Percentiles rank a stretch among this genome's conserved stretches.
Evolutionary conservation across 2,888 invertebrate genomes (phyloP).

Genomic region (Candidula unifasciata): DNA sequence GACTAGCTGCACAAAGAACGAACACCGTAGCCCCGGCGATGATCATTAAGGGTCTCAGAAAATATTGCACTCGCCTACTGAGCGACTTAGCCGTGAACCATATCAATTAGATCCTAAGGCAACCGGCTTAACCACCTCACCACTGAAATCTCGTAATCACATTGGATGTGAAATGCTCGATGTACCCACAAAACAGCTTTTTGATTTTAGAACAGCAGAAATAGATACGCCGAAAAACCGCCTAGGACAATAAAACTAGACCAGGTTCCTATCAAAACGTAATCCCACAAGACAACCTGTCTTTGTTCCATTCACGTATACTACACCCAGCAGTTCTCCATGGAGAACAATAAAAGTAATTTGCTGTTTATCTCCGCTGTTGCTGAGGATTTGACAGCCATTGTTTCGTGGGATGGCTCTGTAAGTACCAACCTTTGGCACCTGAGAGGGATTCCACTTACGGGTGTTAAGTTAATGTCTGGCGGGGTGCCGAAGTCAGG

Average conservation of each 20-base stretch:
- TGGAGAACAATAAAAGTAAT: background rate
- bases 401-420: slow-evolving; percentile 3
- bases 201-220: too few species aligned
- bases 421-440: slow-evolving; percentile 9
- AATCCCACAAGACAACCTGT: background rate
- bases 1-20: too few species aligned
- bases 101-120: too few species aligned
- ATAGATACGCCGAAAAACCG: background rate
- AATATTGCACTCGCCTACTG: too few species aligned
- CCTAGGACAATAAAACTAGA: too few species aligned
- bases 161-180: too few species aligned
- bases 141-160: too few species aligned
- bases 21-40: too few species aligned
- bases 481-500: background rate
- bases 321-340: background rate
- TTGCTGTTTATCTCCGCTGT: background rate
- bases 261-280: background rate
- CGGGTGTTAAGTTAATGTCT: background rate
- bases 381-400: background rate
- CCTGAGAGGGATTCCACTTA: slow-evolving; percentile 8
- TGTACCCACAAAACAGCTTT: too few species aligned
- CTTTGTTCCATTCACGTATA: background rate
- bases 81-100: too few species aligned
- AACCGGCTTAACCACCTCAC: too few species aligned
- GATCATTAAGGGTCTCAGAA: too few species aligned